Percentiles rank a stretch among this genome's conserved stretches.
phyloP scores from a whole-genome alignment of 2,888 invertebrate genomes.

The Tanaodytes sp. region DNA sequence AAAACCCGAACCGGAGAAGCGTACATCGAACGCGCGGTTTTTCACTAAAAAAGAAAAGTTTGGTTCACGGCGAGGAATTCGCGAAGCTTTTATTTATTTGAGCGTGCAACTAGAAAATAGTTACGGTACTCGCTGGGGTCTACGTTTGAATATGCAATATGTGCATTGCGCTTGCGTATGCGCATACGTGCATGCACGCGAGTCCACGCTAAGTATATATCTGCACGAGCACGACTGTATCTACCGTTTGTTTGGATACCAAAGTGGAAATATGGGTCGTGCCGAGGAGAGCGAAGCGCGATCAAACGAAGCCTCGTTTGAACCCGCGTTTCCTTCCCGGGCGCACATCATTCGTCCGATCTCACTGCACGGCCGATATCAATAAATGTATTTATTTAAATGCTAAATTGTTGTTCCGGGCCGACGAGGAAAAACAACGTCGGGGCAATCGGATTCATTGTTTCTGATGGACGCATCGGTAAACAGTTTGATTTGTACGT shows the following conservation, averaged over 20 bases:
- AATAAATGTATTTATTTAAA: slow-evolving; percentile 26
- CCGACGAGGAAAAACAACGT: slow-evolving; percentile 6
- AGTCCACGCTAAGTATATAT: slow-evolving; percentile 51
- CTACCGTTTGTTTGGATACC: slow-evolving; percentile 52
- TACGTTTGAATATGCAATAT: slow-evolving; percentile 51
- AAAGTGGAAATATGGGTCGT: slow-evolving; percentile 55
- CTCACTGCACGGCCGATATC: slow-evolving; percentile 39
- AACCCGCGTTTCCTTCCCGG: slow-evolving; percentile 31
- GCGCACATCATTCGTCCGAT: slow-evolving; percentile 32
- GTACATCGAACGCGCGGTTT: too few species aligned
- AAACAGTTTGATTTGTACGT: slow-evolving; percentile 12
- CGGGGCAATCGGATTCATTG: not conserved
- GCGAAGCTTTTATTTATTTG: slow-evolving; percentile 37
- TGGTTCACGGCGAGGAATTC: slow-evolving; percentile 8
- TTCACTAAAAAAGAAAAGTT: too few species aligned
- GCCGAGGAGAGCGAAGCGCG: slow-evolving; percentile 47
- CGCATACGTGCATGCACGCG: slow-evolving; percentile 51
- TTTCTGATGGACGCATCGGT: slow-evolving; percentile 20
- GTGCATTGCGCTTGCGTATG: slow-evolving; percentile 44
- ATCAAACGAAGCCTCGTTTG: slow-evolving; percentile 47
- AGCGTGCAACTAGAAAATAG: slow-evolving; percentile 43
- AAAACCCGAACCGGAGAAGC: too few species aligned
- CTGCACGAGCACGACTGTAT: slow-evolving; percentile 45
- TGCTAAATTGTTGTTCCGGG: slow-evolving; percentile 26
- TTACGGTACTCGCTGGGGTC: slow-evolving; percentile 52